Percentiles rank a stretch among this genome's conserved stretches.
Conservation (phyloP, 1,140 invertebrate genomes). For the Cardiocondyla obscurior region DNA sequence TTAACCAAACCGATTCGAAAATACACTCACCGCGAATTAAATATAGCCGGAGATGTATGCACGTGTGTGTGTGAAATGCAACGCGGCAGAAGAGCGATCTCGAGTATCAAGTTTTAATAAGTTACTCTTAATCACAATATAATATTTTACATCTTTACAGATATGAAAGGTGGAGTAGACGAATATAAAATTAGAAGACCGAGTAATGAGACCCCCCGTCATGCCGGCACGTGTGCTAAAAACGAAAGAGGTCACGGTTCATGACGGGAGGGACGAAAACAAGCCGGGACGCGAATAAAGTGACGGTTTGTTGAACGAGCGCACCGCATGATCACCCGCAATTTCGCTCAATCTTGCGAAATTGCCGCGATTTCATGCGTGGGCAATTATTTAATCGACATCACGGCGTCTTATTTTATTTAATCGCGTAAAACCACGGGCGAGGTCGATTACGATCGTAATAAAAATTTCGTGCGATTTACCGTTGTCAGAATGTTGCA, state of each 20-base stretch:
- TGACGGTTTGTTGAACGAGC: neutral
- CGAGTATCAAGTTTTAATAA: too few species aligned
- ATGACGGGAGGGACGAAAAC: constrained; percentile 21
- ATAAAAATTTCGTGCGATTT: constrained; percentile 10
- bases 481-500: neutral
- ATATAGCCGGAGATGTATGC: constrained; percentile 62
- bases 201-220: constrained; percentile 15
- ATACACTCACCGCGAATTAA: constrained; percentile 68
- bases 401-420: neutral
- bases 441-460: neutral
- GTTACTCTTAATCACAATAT: too few species aligned
- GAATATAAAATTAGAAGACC: constrained; percentile 31
- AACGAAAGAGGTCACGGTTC: constrained; percentile 6
- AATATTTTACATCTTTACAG: neutral
- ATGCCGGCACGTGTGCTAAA: neutral
- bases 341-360: constrained; percentile 35
- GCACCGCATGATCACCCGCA: constrained; percentile 18
- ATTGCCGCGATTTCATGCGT: constrained; percentile 1
- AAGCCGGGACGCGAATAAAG: neutral
- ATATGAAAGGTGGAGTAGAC: neutral
- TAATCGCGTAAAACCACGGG: neutral
- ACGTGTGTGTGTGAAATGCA: constrained; percentile 59
- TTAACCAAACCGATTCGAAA: constrained; percentile 68
- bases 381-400: constrained; percentile 19
- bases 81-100: constrained; percentile 51